Conservation (phyloP, 1,140 invertebrate genomes). For the roundworm (Caenorhabditis elegans) region WBcel235 BX284604.4:11717001-11717500, state of each 20-base stretch:
- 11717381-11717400: slow-evolving; percentile 15
- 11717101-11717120: slow-evolving; percentile 25
- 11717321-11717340: slow-evolving; percentile 3
- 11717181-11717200: background rate
- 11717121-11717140: background rate
- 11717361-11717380: too few species aligned
- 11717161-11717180: background rate
- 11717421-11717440: slow-evolving; percentile 5
- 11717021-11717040: too few species aligned
- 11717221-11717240: background rate
- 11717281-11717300: background rate
- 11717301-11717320: background rate
- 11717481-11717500: too few species aligned
- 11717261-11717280: slow-evolving; percentile 20
- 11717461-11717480: too few species aligned
- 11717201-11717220: background rate
- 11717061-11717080: background rate
- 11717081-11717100: background rate
- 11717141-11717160: background rate
- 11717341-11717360: slow-evolving; percentile 13
- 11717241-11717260: background rate
- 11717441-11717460: background rate
- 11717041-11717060: background rate
- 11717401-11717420: background rate
- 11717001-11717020: too few species aligned